Conservation (phyloP, 2,888 invertebrate genomes). For the Drosophila paramelanica region DNA sequence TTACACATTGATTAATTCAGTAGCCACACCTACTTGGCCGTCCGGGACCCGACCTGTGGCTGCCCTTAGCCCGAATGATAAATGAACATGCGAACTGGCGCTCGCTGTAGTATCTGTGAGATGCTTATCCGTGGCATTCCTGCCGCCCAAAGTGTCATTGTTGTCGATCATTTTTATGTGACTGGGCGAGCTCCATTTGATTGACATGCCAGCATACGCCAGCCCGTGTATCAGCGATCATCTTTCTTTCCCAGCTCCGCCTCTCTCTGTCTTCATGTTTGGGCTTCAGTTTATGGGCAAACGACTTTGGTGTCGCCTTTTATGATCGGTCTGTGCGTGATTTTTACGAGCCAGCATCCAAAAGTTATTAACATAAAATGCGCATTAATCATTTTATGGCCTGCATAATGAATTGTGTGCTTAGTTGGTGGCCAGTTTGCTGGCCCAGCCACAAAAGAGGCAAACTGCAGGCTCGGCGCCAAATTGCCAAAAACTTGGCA, state of each 20-base stretch:
- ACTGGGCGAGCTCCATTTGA: slow-evolving; percentile 52
- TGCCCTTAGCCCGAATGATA: slow-evolving; percentile 50
- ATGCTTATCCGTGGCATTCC: slow-evolving; percentile 78
- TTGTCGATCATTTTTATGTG: slow-evolving; percentile 78
- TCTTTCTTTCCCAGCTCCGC: slow-evolving; percentile 32
- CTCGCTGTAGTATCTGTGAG: slow-evolving; percentile 46
- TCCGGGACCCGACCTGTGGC: slow-evolving; percentile 2
- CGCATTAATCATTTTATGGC: slow-evolving; percentile 75
- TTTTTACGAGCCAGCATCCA: slow-evolving; percentile 60
- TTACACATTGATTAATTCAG: slow-evolving; percentile 70
- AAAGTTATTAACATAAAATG: slow-evolving; percentile 69
- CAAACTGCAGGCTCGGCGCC: slow-evolving; percentile 23
- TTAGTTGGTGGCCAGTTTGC: slow-evolving; percentile 52
- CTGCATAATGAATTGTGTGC: slow-evolving; percentile 66
- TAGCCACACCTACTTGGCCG: slow-evolving; percentile 61
- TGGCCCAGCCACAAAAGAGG: slow-evolving; percentile 38
- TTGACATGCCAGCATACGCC: slow-evolving; percentile 60
- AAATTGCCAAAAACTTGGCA: slow-evolving; percentile 56
- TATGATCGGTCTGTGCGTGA: slow-evolving; percentile 58
- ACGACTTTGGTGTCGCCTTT: slow-evolving; percentile 64
- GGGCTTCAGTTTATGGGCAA: slow-evolving; percentile 50
- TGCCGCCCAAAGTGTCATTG: slow-evolving; percentile 80
- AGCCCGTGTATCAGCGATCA: slow-evolving; percentile 50
- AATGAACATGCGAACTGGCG: slow-evolving; percentile 62
- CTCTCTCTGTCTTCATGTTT: slow-evolving; percentile 16